Evolutionary conservation across 1,140 invertebrate species (phyloP).

Genomic region (Micrasema minimum): DNA sequence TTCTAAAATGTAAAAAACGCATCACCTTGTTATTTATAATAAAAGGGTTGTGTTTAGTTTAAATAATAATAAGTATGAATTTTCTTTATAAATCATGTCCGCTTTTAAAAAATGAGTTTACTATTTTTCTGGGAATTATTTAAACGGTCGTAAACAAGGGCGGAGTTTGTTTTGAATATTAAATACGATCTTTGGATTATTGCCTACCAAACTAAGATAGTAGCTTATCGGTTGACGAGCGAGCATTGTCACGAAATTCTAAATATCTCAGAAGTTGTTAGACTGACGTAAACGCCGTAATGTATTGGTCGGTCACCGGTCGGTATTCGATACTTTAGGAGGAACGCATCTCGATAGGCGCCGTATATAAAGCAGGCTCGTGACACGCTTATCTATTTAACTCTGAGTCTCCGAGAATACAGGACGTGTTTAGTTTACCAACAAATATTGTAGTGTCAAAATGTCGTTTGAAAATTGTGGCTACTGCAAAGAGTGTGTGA

Average conservation of each 20-base stretch:
- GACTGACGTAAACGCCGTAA: constrained; percentile 34
- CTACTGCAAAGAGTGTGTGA: constrained; percentile 48
- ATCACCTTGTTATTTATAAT: too few species aligned
- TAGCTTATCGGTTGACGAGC: constrained; percentile 29
- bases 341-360: constrained; percentile 9
- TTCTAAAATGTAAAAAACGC: too few species aligned
- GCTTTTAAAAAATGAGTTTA: too few species aligned
- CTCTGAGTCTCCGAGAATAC: background rate
- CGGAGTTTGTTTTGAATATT: constrained; percentile 32
- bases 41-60: too few species aligned
- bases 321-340: background rate
- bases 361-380: too few species aligned
- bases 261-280: background rate
- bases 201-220: constrained; percentile 30
- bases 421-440: background rate
- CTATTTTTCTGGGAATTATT: too few species aligned
- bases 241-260: constrained; percentile 33
- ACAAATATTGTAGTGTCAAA: constrained; percentile 8
- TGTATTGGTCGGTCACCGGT: background rate
- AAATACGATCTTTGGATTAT: constrained; percentile 41
- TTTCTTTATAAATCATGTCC: too few species aligned
- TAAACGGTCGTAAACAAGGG: constrained; percentile 32
- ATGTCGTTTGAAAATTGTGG: constrained; percentile 42
- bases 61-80: too few species aligned
- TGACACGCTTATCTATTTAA: background rate